Evolutionary conservation across 2,888 invertebrate species (phyloP).

Genomic region (Cyaniris semiargus): DNA sequence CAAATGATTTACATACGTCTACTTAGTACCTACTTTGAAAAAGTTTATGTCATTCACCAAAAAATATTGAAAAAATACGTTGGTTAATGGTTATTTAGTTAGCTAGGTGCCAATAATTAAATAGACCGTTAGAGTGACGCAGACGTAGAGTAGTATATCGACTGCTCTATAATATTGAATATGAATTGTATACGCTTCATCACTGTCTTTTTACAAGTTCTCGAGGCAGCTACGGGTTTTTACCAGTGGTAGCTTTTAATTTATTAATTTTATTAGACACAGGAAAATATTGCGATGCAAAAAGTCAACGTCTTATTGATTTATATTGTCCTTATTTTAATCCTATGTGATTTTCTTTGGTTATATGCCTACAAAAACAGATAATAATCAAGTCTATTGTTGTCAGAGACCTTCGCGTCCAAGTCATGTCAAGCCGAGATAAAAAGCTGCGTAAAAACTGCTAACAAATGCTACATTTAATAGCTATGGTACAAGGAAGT

Average conservation of each 20-base stretch:
- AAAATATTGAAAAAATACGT: neutral
- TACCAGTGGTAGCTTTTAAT: neutral
- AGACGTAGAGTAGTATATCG: neutral
- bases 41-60: neutral
- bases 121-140: neutral
- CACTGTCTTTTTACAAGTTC: too few species aligned
- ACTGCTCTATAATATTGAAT: neutral
- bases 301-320: neutral
- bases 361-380: constrained; percentile 32
- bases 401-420: constrained; percentile 37
- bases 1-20: neutral
- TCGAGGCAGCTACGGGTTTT: neutral
- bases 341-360: neutral
- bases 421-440: constrained; percentile 21
- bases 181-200: too few species aligned
- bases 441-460: constrained; percentile 20
- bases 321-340: neutral
- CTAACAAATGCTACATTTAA: constrained; percentile 1
- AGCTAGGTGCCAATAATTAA: too few species aligned
- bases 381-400: constrained; percentile 34
- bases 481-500: neutral
- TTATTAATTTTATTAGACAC: neutral
- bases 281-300: neutral
- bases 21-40: neutral
- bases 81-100: too few species aligned